Evolutionary conservation across 1,140 invertebrate genomes (phyloP), one percentile per base, ranked within the genome.

Genomic region (Drosophila subpulchrella): DNA sequence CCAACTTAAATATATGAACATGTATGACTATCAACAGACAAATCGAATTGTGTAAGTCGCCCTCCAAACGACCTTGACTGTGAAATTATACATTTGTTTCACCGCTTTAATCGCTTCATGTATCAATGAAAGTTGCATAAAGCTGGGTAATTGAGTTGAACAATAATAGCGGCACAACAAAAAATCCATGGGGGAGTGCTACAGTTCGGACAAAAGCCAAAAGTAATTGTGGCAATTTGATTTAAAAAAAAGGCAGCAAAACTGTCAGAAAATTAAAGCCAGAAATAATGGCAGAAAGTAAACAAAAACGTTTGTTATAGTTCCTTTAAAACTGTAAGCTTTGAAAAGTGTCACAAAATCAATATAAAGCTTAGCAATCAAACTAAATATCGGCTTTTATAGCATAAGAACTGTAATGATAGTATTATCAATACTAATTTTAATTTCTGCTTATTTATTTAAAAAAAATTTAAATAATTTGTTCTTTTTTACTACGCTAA

Each of bases 41-140:
- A 36, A 61, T 61, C 56, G 30, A 46, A n/a, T 36, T 46, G 42
- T 71, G n/a, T 50, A 48, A 71, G 65, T 20, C 51, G 48, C 59
- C 60, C 78, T 62, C 27, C 15, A 68, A 62, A 27, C 42, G 76
- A 88, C 83, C 83, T 83, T 88, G 84, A 89, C 84, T 88, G 39
- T 86, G 75, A 86, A 76, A 66, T 68, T 56, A 48, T 48, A 50
- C 44, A 50, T 53, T 38, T 58, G 44, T 61, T 63, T 55, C 55
- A 68, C 34, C 39, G 54, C 8, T 58, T 53, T 65, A 54, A 42
- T 46, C 58, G 53, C n/a, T 55, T 42, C 32, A 36, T 44, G 41
- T 57, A 70, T 50, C 32, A 48, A 72, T 47, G 53, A 66, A 70
- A 76, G 61, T 86, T 88, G 79, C 79, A 82, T 79, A 79, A 86